Evolutionary conservation across 64 coral and sea anemone species (phyloP).

Genomic region (Exaiptasia diaphana): DNA sequence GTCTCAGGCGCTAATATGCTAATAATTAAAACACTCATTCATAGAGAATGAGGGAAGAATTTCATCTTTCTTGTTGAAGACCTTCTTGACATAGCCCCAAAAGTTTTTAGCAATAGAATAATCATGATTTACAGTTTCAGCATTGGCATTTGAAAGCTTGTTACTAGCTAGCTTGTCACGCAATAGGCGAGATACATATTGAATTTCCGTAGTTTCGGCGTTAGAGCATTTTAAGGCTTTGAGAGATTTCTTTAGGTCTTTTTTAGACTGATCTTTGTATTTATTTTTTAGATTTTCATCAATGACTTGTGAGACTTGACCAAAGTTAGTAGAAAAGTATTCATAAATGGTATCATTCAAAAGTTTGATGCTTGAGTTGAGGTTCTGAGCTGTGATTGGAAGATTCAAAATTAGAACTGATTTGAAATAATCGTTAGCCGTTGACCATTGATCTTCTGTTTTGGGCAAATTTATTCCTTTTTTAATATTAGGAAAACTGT

Average conservation of each 20-base stretch:
- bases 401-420: conserved; percentile 8
- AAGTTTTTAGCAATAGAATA: neutral
- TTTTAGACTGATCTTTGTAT: neutral
- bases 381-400: conserved; percentile 45
- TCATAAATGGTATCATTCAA: conserved; percentile 38
- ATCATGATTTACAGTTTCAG: neutral
- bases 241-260: conserved; percentile 26
- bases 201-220: conserved; percentile 7
- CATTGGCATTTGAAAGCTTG: neutral
- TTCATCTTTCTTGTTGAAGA: neutral
- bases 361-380: conserved; percentile 36
- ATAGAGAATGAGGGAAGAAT: conserved; percentile 5
- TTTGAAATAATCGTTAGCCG: conserved; percentile 2
- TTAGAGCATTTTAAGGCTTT: conserved; percentile 27
- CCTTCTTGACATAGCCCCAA: conserved; percentile 16
- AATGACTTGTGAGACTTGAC: neutral
- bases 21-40: conserved; percentile 2
- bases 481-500: neutral
- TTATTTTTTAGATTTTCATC: conserved; percentile 10
- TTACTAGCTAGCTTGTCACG: conserved; percentile 11
- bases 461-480: conserved; percentile 19
- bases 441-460: conserved; percentile 8
- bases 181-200: neutral
- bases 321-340: conserved; percentile 46
- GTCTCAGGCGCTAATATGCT: too few relatives aligned